Evolutionary conservation across 2,888 invertebrate species (phyloP), one percentile per base, ranked within the genome.

Genomic region (Maniola hyperantus): DNA sequence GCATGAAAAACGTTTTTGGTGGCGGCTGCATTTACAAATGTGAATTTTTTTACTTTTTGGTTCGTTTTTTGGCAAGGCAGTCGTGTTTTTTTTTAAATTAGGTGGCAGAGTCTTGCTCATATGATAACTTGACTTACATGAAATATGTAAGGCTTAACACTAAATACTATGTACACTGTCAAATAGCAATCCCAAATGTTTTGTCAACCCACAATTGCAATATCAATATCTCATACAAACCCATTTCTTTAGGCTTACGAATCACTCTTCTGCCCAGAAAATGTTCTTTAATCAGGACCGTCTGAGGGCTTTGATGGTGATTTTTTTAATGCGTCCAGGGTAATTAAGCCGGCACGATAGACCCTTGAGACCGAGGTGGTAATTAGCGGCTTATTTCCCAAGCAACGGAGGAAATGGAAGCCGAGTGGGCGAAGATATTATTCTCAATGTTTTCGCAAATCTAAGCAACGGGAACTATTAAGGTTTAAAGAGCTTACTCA

Each of bases 291-390:
- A 63, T 63, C 44, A 63, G 42, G 46, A 6, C 34, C 46, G 55
- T 54, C 63, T 63, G 63, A 54, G 46, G 36, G 18, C 44, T 55
- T 63, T 46, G 62, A 54, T 53, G 54, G 54, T 54, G 63, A 46
- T 59, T 54, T 63, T 63, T 63, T 54, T 53, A 54, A 63, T 63
- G 54, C 63, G 46, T 63, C 63, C 15, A 46, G 42, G 63, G 55
- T 44, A 63, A 63, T 63, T 63, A 63, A 63, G 63, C 62, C 46
- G 55, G 54, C 46, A n/a, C 54, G 54, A 54, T 63, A 63, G 63
- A 63, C 63, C 46, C 63, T 63, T 10, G 63, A 63, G 63, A 63
- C 63, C 10, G 44, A 55, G 55, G 54, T 55, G 63, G 63, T 63
- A 63, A 63, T 63, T 63, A 63, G 55, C 54, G 44, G 63, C 39